Base-by-base conservation (phyloP, 2,888 invertebrate genomes). In the Ptilodon capucinus region DNA sequence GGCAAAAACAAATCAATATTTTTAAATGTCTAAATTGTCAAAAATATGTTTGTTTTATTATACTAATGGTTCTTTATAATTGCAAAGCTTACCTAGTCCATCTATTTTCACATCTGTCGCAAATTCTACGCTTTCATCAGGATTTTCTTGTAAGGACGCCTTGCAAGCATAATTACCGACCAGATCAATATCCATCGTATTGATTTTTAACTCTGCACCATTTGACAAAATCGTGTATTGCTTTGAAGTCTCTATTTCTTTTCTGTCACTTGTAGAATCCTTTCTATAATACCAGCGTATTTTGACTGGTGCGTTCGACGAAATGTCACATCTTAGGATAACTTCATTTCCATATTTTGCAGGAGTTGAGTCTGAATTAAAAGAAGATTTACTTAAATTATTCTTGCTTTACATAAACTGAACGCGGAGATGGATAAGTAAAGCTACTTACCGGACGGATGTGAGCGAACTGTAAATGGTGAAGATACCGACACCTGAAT, bases 121-220 rank as follows among this genome's bases (percentile, higher is more conserved):
- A 2, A 9, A 2, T 32, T 32, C 32, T 7, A 32, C 32, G 7
- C 14, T 13, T 14, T 32, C 6, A 32, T 32, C 6, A 32, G 13
- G 6, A 8, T 32, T 9, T 14, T 14, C 32, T n/a, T 8, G 14
- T 14, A 32, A 7, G 13, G 32, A 14, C 14, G 32, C 32, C 8
- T 25, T 30, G n/a, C 50, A 51, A 1, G 36, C 44, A 8, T 51
- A 51, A 17, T 52, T 41, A 36, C 48, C 36, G 14, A 40, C 30
- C 44, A 36, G 17, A 34, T 42, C 23, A 41, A 50, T 7, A 36
- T 49, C 9, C 44, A 52, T 30, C 13, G 14, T 23, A n/a, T 43
- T 23, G 8, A 51, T 46, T 14, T 23, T 41, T 4, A 51, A 43
- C 8, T 43, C 36, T 8, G 40, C 23, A 35, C 43, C 40, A 18